phyloP scores from a whole-genome alignment of 2,888 invertebrate species.

The Zele albiditarsus region DNA sequence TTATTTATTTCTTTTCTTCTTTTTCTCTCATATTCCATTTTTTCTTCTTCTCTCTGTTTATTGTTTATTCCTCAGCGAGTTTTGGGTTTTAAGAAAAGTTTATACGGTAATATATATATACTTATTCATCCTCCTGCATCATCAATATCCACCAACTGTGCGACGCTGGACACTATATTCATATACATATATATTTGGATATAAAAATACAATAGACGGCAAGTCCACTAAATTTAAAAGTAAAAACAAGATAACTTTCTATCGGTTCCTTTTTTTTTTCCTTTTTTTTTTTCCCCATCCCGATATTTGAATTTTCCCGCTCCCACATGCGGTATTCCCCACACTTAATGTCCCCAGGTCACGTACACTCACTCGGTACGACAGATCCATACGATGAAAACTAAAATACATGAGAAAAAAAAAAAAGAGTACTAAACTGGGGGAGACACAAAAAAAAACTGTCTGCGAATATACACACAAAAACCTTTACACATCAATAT shows the following conservation, averaged over 20 bases:
- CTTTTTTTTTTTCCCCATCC: background rate
- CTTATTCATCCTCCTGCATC: background rate
- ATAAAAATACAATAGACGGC: background rate
- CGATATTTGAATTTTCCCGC: background rate
- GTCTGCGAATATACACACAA: background rate
- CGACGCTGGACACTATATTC: background rate
- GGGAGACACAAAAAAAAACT: background rate
- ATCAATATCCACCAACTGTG: slow-evolving; percentile 11
- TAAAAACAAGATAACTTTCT: background rate
- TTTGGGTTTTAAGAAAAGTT: background rate
- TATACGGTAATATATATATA: background rate
- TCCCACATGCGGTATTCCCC: background rate
- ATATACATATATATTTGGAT: background rate
- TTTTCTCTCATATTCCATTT: background rate
- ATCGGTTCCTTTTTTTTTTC: background rate
- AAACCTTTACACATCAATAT: background rate
- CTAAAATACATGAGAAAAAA: background rate
- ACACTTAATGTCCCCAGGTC: background rate
- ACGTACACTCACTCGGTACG: background rate
- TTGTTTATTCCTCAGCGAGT: background rate
- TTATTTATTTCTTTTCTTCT: slow-evolving; percentile 1
- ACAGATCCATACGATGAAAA: background rate
- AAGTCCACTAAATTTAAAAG: background rate
- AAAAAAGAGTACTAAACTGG: background rate
- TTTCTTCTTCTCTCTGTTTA: background rate